Evolutionary conservation across 2,113 vertebrate species (phyloP).

Genomic region (Chrysemys picta): DNA sequence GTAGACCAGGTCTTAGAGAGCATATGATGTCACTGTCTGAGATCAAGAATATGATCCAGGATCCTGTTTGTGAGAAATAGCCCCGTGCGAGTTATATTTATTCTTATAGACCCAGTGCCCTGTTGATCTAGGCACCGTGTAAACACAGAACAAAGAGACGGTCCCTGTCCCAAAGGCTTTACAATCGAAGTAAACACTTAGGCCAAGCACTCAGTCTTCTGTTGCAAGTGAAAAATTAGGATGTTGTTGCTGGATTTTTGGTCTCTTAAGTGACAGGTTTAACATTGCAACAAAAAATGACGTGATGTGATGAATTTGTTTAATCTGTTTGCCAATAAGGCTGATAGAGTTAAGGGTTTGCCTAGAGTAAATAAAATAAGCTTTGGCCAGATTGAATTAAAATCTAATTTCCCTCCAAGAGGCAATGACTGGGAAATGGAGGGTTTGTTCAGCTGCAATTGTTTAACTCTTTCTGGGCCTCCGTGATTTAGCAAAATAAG

Average conservation of each 20-base stretch:
- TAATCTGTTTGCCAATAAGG: rapidly evolving
- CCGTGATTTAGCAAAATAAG: neutral
- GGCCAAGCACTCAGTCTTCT: neutral
- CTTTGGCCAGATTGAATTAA: neutral
- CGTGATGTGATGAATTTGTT: rapidly evolving
- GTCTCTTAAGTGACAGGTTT: neutral
- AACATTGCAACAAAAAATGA: neutral
- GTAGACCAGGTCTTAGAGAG: neutral
- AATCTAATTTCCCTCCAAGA: rapidly evolving
- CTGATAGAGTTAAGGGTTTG: neutral
- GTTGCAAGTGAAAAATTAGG: neutral
- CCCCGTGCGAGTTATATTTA: neutral
- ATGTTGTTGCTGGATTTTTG: neutral
- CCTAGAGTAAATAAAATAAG: neutral
- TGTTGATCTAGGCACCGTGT: neutral
- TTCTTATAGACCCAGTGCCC: neutral
- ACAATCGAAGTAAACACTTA: neutral
- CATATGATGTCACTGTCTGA: neutral
- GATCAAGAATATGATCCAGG: neutral
- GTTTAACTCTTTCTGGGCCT: neutral
- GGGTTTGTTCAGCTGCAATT: neutral
- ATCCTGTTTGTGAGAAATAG: neutral
- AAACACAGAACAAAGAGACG: neutral
- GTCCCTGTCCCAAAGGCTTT: neutral
- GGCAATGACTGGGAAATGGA: neutral